Evolutionary conservation across 2,888 invertebrate species (phyloP), one percentile per base, ranked within the genome.

Genomic region (Pammene aurita): DNA sequence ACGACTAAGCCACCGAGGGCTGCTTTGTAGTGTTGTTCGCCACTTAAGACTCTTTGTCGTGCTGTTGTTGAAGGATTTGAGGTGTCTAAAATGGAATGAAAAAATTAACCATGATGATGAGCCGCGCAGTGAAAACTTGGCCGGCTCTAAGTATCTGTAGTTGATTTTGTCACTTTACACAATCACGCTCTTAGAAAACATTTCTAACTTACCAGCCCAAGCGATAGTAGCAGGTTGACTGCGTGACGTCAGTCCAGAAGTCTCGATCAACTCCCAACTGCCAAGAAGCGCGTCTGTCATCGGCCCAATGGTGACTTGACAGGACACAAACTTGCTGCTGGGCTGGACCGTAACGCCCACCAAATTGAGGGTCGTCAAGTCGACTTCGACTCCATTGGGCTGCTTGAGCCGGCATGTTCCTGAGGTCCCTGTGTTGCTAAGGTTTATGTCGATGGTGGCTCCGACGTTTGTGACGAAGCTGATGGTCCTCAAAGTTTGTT

Each of bases 251-350:
- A 35, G 9, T 18, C 67, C 69, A 9, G 58, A 44, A 2, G 16
- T 58, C 10, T 66, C 65, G 13, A 71, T 69, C 46, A 71, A 34
- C 35, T 65, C 54, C 71, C 71, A 71, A 11, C 60, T 44, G 5
- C 71, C 71, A 7, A 71, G 60, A 14, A 71, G 65, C 11, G 70
- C 61, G 1, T 13, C 52, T 5, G 71, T 71, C 65, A 71, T 65
- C 6, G 71, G 71, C 1, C 71, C 71, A 7, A 71, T 66, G 10
- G 69, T 71, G 7, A 71, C 69, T 2, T 65, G 64, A 9, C 71
- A 71, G 4, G 71, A 65, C n/a, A 68, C 71, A 34, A 68, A 65
- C 50, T 66, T 69, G 64, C 58, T 65, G 52, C 64, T 65, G 11
- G 54, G 34, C 11, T 65, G 54, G 1, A 54, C 61, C 0, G 61